phyloP scores from a whole-genome alignment of 2,797 vertebrate species.

The Falco concolor region DNA sequence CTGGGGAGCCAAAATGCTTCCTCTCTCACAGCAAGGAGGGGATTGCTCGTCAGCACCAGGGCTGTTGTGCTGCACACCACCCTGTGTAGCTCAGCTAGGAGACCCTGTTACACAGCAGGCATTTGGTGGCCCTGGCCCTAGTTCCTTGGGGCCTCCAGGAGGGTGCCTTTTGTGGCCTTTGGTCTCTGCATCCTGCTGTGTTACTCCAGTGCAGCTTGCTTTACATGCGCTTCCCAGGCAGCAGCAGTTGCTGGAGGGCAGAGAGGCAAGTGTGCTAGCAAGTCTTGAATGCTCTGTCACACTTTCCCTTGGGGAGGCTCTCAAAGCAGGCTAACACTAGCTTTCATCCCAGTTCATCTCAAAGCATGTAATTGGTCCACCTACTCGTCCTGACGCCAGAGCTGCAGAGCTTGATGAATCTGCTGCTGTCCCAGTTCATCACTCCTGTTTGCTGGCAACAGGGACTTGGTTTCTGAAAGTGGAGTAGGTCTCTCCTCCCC shows the following conservation, averaged over 20 bases:
- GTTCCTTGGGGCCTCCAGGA: background rate
- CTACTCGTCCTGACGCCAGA: background rate
- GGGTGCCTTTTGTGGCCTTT: background rate
- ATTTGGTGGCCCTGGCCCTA: background rate
- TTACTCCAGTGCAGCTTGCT: background rate
- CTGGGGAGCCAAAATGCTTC: background rate
- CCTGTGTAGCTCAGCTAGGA: background rate
- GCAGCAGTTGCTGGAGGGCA: background rate
- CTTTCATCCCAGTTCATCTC: background rate
- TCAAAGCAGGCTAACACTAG: background rate
- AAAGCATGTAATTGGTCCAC: background rate
- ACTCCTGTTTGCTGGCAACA: background rate
- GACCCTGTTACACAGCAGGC: background rate
- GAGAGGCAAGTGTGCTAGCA: background rate
- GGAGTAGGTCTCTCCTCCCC: slow-evolving; percentile 28
- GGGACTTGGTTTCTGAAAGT: background rate
- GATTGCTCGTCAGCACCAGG: background rate
- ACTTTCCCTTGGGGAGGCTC: background rate
- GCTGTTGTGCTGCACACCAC: background rate
- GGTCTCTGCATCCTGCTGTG: background rate
- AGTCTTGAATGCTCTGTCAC: background rate
- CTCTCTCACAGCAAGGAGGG: background rate
- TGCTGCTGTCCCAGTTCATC: slow-evolving; percentile 15
- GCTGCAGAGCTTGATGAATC: background rate
- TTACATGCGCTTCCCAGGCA: background rate